phyloP scores from a whole-genome alignment of 2,797 vertebrate species.

The Bufotes viridis region DNA sequence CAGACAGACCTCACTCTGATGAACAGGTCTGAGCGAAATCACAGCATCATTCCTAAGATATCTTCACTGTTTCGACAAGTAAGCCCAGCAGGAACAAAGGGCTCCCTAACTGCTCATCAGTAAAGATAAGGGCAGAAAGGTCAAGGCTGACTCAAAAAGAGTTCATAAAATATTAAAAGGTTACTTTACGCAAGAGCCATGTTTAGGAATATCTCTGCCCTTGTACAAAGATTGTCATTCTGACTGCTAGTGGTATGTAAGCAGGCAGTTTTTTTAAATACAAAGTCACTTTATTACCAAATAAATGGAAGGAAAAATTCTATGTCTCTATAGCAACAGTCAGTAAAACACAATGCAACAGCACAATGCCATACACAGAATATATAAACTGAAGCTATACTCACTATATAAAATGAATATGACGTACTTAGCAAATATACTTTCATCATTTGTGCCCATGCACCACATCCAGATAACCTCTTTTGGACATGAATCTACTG shows the following conservation, averaged over 20 bases:
- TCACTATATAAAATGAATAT: too few relatives aligned
- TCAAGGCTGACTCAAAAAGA: slow-evolving; percentile 31
- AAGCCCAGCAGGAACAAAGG: slow-evolving; percentile 34
- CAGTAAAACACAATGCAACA: too few relatives aligned
- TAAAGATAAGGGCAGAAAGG: slow-evolving; percentile 34
- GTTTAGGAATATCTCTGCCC: neutral
- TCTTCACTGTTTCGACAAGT: slow-evolving; percentile 46
- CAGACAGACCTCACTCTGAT: neutral
- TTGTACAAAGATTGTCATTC: neutral
- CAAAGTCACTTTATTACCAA: too few relatives aligned
- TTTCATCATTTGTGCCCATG: too few relatives aligned
- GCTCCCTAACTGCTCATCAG: slow-evolving; percentile 1
- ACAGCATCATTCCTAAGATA: slow-evolving; percentile 51
- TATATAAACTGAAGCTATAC: too few relatives aligned
- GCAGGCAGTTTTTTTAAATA: too few relatives aligned
- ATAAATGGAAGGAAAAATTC: too few relatives aligned
- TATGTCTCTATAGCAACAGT: too few relatives aligned
- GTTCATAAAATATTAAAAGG: neutral
- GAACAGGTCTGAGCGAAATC: slow-evolving; percentile 48
- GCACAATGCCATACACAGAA: too few relatives aligned
- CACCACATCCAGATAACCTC: too few relatives aligned
- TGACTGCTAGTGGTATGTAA: neutral
- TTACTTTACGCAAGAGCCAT: neutral
- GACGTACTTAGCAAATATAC: too few relatives aligned
- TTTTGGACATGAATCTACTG: too few relatives aligned